phyloP scores from a whole-genome alignment of 2,113 vertebrate species.

The Steatornis caripensis region DNA sequence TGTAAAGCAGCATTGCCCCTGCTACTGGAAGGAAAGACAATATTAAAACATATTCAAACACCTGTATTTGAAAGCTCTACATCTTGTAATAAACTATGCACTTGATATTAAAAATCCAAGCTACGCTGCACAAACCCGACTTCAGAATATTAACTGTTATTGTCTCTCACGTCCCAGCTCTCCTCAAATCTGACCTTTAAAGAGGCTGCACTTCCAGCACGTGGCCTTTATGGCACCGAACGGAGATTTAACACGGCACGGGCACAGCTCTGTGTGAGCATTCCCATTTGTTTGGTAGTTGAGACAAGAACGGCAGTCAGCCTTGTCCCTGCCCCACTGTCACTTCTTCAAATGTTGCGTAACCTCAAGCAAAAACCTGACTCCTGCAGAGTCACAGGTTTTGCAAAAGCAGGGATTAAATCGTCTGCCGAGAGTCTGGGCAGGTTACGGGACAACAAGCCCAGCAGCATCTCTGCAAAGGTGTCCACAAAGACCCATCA shows the following conservation, averaged over 20 bases:
- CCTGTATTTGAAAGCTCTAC: not conserved
- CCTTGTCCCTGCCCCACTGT: not conserved
- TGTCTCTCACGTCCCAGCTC: not conserved
- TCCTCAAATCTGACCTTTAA: slow-evolving; percentile 17
- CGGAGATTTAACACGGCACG: not conserved
- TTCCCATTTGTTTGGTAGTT: not conserved
- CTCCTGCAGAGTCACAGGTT: not conserved
- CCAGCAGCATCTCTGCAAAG: not conserved
- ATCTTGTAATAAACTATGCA: slow-evolving; percentile 43
- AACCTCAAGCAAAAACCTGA: not conserved
- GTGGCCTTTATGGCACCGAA: not conserved
- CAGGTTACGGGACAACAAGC: accelerated
- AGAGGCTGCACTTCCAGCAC: not conserved
- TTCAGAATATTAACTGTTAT: slow-evolving; percentile 27
- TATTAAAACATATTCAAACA: slow-evolving; percentile 37
- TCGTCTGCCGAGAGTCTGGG: not conserved
- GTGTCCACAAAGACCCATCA: not conserved
- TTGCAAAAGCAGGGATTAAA: not conserved
- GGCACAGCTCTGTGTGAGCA: not conserved
- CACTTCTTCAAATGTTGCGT: not conserved
- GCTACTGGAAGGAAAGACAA: slow-evolving; percentile 14
- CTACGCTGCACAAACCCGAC: not conserved
- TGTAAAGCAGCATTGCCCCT: slow-evolving; percentile 13
- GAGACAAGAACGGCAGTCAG: not conserved
- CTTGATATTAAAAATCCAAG: slow-evolving; percentile 37